Evolutionary conservation across 2,888 invertebrate species (phyloP).

Genomic region (Agriopis aurantiaria): DNA sequence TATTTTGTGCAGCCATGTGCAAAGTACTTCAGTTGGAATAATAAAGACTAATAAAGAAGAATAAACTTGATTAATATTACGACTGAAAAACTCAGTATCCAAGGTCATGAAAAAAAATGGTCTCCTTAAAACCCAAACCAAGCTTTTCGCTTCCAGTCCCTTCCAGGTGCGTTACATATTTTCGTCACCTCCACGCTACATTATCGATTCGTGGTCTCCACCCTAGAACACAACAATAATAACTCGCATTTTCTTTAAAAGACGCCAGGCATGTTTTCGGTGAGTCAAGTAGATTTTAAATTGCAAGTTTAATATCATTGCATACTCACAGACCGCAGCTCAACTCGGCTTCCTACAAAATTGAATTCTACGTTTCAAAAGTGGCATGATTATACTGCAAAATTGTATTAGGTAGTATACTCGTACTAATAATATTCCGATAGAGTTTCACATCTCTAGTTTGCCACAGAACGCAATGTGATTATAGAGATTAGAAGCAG

Average conservation of each 20-base stretch:
- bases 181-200: too few relatives aligned
- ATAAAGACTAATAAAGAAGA: too few relatives aligned
- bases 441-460: background rate
- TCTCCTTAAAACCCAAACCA: too few relatives aligned
- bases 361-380: slow-evolving; percentile 18
- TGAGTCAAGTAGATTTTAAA: background rate
- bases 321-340: background rate
- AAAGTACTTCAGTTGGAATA: too few relatives aligned
- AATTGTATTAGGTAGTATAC: slow-evolving; percentile 9
- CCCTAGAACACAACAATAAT: too few relatives aligned
- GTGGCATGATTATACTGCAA: slow-evolving; percentile 9
- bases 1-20: too few relatives aligned
- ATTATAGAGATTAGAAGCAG: slow-evolving; percentile 11
- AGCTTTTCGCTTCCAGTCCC: too few relatives aligned
- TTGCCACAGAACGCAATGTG: slow-evolving; percentile 1
- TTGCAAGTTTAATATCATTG: slow-evolving; percentile 21
- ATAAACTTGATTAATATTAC: too few relatives aligned
- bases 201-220: too few relatives aligned
- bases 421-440: background rate
- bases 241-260: background rate
- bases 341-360: background rate
- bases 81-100: too few relatives aligned
- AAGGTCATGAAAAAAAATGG: too few relatives aligned
- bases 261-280: background rate
- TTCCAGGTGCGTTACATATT: too few relatives aligned